Conservation (phyloP, 2,113 vertebrate genomes). For the Sphyrna mokarran region DNA sequence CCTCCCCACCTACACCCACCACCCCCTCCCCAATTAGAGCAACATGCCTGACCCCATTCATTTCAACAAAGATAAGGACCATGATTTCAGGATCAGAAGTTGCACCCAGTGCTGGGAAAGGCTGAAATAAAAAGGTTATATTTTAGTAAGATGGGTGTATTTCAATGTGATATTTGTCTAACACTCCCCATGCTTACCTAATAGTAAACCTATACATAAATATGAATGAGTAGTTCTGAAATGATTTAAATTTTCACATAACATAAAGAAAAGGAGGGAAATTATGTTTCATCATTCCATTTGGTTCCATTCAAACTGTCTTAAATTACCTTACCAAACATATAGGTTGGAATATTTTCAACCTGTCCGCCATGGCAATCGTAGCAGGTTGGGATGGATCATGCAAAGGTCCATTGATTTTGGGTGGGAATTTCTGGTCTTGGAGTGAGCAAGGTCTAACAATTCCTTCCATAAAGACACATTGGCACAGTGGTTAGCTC, state of each 20-base stretch:
- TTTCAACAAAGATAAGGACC: slow-evolving; percentile 39
- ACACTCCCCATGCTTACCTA: not conserved
- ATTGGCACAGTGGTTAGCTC: too few species aligned
- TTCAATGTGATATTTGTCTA: not conserved
- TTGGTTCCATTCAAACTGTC: not conserved
- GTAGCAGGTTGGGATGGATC: too few species aligned
- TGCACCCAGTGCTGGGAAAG: slow-evolving; percentile 17
- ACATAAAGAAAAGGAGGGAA: not conserved
- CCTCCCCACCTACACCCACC: slow-evolving; percentile 35
- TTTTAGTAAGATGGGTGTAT: slow-evolving; percentile 16
- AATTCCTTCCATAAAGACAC: too few species aligned
- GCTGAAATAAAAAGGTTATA: not conserved
- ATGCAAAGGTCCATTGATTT: too few species aligned
- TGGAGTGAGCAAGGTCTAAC: too few species aligned
- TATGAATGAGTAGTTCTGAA: not conserved
- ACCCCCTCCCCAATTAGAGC: slow-evolving; percentile 46
- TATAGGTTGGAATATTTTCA: too few species aligned
- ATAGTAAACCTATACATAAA: not conserved
- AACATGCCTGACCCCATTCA: slow-evolving; percentile 50
- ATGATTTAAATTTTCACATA: not conserved
- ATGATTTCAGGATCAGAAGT: slow-evolving; percentile 5
- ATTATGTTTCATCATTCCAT: not conserved
- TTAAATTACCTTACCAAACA: not conserved
- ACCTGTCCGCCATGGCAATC: too few species aligned
- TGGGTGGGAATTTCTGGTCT: too few species aligned